Base-by-base conservation (phyloP, 2,888 invertebrate genomes). In the Busseola fusca region DNA sequence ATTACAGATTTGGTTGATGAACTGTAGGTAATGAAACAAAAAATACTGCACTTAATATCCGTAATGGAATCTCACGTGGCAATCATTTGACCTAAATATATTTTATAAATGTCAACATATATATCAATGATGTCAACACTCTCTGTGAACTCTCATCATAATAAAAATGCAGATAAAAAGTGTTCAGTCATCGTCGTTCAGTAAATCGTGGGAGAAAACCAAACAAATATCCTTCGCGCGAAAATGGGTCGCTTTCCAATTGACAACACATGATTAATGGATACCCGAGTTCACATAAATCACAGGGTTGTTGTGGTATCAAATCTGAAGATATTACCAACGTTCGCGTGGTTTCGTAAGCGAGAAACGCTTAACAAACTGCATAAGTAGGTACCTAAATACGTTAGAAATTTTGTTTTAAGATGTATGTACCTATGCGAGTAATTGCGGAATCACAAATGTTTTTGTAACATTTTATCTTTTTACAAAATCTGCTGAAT, bases 191-290 rank as follows among this genome's bases (percentile, higher is more conserved):
- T 84, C 82, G 74, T 80, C 74, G 84, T 78, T 85, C 85, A 87
- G 88, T 90, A 87, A 90, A 92, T 88, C 87, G 84, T 83, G 86
- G 78, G 87, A 89, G 89, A 87, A 90, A 90, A 89, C 88, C 88
- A 84, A 90, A 90, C 89, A 91, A 89, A 90, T 89, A 89, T 88
- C 83, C 81, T 85, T 76, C 71, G 81, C 74, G 88, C 81, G 89
- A 91, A 92, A 93, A 92, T 91, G 87, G 91, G 90, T 89, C 91
- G 90, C 90, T 92, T 91, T 92, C 90, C 90, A 92, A 93, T 92
- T 91, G 93, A 92, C 93, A 92, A 89, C 89, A 80, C 84, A 87
- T 93, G 94, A 93, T 92, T 90, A 93, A 94, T 92, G 89, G 87
- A 78, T 87, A 87, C 85, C 84, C 85, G 86, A 87, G 88, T 88